Base-by-base conservation (phyloP, 2,888 invertebrate genomes). In the Glomeris marginata region DNA sequence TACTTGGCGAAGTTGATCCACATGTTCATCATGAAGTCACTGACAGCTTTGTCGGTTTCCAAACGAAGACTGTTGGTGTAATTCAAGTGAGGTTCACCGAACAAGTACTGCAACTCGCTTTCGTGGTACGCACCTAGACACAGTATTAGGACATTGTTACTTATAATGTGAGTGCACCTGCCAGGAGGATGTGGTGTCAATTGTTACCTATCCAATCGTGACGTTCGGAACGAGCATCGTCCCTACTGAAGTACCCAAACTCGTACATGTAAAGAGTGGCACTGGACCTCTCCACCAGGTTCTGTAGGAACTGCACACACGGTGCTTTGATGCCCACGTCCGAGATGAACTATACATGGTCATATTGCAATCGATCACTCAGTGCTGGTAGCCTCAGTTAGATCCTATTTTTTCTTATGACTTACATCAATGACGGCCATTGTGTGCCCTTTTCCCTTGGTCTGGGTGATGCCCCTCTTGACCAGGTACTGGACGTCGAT, bases 31-130 rank as follows among this genome's bases (percentile, higher is more conserved):
- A 71, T 67, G 55, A 67, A 66, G 54, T 70, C 66, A 43, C 69
- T 69, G 54, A 72, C 67, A 56, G 70, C 67, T 50, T 65, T 62
- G 57, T 72, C 72, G 43, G 64, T 56, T 22, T 58, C 58, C 5
- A 57, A 54, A 34, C 63, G 56, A n/a, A 64, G 55, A 47, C 62
- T 62, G 55, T 63, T 66, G 35, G 55, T 59, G 50, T 61, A 60
- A 51, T 70, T 69, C 51, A 72, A 60, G 55, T 67, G 71, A 0
- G 72, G 70, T 50, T 68, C 66, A 1, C 72, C 72, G 58, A 72
- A 70, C 42, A 72, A 61, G 56, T 71, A 72, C 56, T 70, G 70
- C 21, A 72, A 59, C 50, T 73, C 72, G 52, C 67, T 69, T 40
- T 71, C 71, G 58, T 71, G 69, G 53, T 61, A 63, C 50, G 62